phyloP scores from a whole-genome alignment of 1,140 invertebrate species.

The Alviniconcha marisindica region DNA sequence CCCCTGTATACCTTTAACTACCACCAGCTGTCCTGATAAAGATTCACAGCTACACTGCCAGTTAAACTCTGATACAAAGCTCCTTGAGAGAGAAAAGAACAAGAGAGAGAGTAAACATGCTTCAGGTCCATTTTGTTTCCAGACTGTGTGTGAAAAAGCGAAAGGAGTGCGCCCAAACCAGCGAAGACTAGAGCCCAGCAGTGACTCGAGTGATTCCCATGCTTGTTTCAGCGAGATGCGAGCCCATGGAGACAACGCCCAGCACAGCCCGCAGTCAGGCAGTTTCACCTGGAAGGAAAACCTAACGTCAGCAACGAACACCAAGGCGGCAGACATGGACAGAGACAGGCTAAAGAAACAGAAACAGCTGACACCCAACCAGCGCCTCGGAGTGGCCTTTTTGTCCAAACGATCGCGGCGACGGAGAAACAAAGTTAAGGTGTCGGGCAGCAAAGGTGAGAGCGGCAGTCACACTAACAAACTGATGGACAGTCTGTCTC shows the following conservation, averaged over 20 bases:
- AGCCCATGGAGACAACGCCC: neutral
- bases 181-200: slow-evolving; percentile 17
- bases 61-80: neutral
- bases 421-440: slow-evolving; percentile 41
- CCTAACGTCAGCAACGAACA: neutral
- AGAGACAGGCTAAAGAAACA: slow-evolving; percentile 32
- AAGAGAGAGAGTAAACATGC: slow-evolving; percentile 3
- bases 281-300: slow-evolving; percentile 17
- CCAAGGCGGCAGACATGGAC: neutral
- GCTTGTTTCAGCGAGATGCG: slow-evolving; percentile 13
- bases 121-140: slow-evolving; percentile 1
- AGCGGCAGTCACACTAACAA: slow-evolving; percentile 48
- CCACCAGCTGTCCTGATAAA: neutral
- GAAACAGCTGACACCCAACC: slow-evolving; percentile 50
- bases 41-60: neutral
- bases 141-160: slow-evolving; percentile 22
- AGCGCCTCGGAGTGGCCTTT: slow-evolving; percentile 61
- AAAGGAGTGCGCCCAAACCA: slow-evolving; percentile 18
- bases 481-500: slow-evolving; percentile 65
- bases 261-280: neutral
- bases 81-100: neutral
- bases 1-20: slow-evolving; percentile 25
- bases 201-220: slow-evolving; percentile 42
- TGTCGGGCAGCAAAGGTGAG: neutral
- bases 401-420: slow-evolving; percentile 49